Conservation (phyloP, 2,113 vertebrate species). For the Ictidomys tridecemlineatus region DNA sequence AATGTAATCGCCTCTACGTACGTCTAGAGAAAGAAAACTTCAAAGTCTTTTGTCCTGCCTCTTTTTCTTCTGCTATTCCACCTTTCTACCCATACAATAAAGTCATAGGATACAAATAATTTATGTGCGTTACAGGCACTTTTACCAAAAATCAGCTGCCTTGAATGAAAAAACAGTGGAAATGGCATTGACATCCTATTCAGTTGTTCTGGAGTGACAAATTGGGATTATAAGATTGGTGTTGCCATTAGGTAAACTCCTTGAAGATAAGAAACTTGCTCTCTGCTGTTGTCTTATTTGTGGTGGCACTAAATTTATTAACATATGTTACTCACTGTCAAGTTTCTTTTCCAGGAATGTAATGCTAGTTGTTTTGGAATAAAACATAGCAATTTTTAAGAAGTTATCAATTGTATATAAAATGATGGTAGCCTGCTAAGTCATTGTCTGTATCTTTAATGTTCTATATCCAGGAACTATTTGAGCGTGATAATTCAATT, state of each 20-base stretch:
- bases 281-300: constrained; percentile 59
- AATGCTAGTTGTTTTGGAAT: constrained; percentile 74
- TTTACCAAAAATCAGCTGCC: constrained; percentile 63
- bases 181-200: constrained; percentile 42
- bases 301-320: constrained; percentile 50
- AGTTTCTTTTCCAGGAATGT: constrained; percentile 71
- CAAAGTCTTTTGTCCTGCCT: constrained; percentile 77
- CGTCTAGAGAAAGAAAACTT: constrained; percentile 72
- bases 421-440: constrained; percentile 65
- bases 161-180: constrained; percentile 58
- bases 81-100: constrained; percentile 77
- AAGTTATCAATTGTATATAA: constrained; percentile 79
- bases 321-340: constrained; percentile 22
- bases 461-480: constrained; percentile 60
- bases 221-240: constrained; percentile 45
- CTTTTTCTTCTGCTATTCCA: constrained; percentile 54
- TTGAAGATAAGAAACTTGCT: constrained; percentile 43
- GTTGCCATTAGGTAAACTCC: constrained; percentile 16
- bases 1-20: constrained; percentile 68
- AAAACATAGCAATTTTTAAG: not conserved
- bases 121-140: constrained; percentile 52
- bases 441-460: constrained; percentile 69
- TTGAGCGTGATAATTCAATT: constrained; percentile 48
- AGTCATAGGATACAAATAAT: constrained; percentile 65
- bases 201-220: not conserved